Conservation (phyloP, 2,113 vertebrate species). For the Heterotilapia buettikoferi region DNA sequence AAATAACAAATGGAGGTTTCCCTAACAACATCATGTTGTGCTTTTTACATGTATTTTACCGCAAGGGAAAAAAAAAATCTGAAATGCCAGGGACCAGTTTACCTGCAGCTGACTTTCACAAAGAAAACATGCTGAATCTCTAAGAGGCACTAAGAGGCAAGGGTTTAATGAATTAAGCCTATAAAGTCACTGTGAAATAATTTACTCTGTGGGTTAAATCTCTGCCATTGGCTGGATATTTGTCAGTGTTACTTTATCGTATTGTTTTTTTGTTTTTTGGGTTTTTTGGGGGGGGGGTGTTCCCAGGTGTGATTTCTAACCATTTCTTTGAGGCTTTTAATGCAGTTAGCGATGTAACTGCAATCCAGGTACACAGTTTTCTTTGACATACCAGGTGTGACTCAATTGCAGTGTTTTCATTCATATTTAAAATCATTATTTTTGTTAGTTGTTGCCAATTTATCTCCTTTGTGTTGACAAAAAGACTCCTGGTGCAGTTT, state of each 20-base stretch:
- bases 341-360: neutral
- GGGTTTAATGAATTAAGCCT: neutral
- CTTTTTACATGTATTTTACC: constrained; percentile 13
- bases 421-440: neutral
- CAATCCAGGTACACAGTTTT: neutral
- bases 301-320: neutral
- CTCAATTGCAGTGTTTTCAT: constrained; percentile 5
- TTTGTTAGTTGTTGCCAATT: constrained; percentile 20
- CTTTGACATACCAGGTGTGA: constrained; percentile 42
- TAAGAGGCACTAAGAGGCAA: neutral
- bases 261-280: neutral
- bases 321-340: neutral
- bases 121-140: neutral
- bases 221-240: neutral
- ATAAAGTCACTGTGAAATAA: neutral
- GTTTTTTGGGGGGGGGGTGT: no score
- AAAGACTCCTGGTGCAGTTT: neutral
- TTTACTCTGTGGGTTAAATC: neutral
- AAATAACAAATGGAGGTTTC: neutral
- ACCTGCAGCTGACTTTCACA: neutral
- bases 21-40: neutral
- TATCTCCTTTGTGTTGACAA: neutral
- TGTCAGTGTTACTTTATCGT: neutral
- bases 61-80: neutral
- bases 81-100: neutral